Conservation (phyloP, 92 coral and sea anemone genomes). For the Bergia sp. region DNA sequence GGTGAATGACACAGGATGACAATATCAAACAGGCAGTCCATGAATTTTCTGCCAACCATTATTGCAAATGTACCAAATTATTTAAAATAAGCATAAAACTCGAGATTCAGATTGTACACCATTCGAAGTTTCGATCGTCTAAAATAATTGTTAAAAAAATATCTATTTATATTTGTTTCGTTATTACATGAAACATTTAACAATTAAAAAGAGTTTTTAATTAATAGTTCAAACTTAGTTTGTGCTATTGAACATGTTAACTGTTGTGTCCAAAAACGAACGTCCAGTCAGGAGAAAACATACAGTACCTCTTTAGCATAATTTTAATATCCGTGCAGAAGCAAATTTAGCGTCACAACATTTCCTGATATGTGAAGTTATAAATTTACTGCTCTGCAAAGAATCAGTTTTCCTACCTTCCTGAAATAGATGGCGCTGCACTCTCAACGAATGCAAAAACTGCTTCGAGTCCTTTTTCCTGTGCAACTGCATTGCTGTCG, state of each 20-base stretch:
- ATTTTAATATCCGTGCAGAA: not conserved
- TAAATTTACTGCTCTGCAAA: not conserved
- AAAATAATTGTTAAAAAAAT: no score
- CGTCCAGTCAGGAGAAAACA: not conserved
- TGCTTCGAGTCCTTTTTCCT: constrained; percentile 96
- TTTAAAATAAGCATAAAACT: not conserved
- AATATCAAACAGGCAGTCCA: not conserved
- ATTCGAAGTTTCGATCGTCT: not conserved
- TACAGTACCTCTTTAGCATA: not conserved
- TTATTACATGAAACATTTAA: no score
- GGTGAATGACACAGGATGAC: not conserved
- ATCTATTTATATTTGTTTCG: no score
- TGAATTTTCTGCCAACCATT: not conserved
- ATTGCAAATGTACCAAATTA: no score
- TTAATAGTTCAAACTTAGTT: no score
- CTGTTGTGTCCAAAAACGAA: no score
- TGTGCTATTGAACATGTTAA: no score
- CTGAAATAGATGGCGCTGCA: constrained; percentile 94
- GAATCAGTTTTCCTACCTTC: constrained; percentile 67
- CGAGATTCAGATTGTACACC: not conserved
- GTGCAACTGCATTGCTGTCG: constrained; percentile 97
- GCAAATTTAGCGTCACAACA: not conserved
- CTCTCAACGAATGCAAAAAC: constrained; percentile 84
- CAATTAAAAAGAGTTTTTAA: no score
- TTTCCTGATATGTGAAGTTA: not conserved